Evolutionary conservation across 2,113 vertebrate genomes (phyloP).

Genomic region (Zosterops hypoxanthus): DNA sequence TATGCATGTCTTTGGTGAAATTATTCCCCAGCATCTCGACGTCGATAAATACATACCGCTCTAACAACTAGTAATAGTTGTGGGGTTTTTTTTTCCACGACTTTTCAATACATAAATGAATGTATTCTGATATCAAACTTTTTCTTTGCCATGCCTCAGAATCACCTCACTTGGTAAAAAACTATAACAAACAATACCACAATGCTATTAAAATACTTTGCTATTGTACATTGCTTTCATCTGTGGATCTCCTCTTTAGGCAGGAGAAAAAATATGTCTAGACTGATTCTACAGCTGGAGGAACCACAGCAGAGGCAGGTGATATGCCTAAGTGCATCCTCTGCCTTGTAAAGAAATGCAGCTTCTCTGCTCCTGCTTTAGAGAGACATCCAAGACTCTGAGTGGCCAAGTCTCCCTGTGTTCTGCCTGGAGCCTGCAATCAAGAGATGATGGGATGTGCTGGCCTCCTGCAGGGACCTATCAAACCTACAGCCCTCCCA

Average conservation of each 20-base stretch:
- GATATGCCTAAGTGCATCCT: not conserved
- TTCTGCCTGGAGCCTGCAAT: not conserved
- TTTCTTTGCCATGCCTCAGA: not conserved
- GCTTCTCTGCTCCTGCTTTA: not conserved
- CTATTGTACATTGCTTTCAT: not conserved
- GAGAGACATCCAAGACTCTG: not conserved
- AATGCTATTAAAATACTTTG: not conserved
- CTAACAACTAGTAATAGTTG: no score
- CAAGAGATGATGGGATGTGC: not conserved
- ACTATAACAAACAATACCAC: not conserved
- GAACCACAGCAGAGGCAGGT: not conserved
- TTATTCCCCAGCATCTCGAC: no score
- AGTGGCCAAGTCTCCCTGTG: not conserved
- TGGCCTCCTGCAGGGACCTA: not conserved
- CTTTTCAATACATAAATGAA: not conserved
- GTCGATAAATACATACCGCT: no score
- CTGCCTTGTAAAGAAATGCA: accelerated
- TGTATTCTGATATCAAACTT: not conserved
- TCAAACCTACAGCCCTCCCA: not conserved
- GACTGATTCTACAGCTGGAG: not conserved
- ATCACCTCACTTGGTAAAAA: not conserved
- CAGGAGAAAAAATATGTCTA: not conserved
- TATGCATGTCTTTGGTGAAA: no score
- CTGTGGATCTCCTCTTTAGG: not conserved
- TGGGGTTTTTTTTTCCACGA: no score